Conservation (phyloP, 2,113 vertebrate species). For the Bungarus multicinctus region DNA sequence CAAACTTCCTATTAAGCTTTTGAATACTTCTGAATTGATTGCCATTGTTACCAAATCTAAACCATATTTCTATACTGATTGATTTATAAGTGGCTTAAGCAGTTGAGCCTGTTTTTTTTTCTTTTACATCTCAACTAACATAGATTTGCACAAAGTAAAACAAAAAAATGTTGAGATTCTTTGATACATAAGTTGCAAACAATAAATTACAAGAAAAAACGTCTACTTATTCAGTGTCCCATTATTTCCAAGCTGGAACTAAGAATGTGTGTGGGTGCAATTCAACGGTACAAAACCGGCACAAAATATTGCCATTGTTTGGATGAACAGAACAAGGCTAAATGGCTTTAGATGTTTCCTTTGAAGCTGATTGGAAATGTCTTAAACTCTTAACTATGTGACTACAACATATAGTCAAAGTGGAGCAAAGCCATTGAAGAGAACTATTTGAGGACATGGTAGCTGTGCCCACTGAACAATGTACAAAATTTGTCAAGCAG, state of each 20-base stretch:
- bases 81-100: not conserved
- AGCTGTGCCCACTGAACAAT: not conserved
- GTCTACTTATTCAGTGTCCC: not conserved
- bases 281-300: not conserved
- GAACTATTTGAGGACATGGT: not conserved
- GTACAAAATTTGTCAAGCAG: not conserved
- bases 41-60: not conserved
- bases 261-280: not conserved
- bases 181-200: not conserved
- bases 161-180: not conserved
- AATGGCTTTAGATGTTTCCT: not conserved
- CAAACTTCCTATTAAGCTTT: not conserved
- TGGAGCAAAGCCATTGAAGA: not conserved
- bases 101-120: not conserved
- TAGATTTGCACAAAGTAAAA: not conserved
- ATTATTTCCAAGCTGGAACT: not conserved
- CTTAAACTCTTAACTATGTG: not conserved
- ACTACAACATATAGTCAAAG: not conserved
- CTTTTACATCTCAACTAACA: not conserved
- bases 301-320: not conserved
- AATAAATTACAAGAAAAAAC: not conserved
- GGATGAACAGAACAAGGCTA: not conserved
- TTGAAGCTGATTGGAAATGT: not conserved
- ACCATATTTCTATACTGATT: not conserved
- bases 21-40: not conserved